Conservation (phyloP, 1,140 invertebrate genomes). For the Stenopsyche tienmushanensis region DNA sequence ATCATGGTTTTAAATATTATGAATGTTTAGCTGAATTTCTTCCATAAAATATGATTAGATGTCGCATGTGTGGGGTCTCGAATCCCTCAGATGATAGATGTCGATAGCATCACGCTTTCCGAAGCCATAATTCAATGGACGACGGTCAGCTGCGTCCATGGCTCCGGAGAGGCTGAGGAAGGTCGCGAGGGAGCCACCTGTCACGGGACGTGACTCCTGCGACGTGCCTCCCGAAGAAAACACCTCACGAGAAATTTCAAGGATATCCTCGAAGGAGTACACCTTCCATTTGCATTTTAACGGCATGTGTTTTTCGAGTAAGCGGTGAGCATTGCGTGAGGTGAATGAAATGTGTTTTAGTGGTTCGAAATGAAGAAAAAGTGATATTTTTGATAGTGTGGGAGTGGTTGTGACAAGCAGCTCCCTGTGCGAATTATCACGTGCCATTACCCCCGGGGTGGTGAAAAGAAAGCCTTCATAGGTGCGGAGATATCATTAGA, state of each 20-base stretch:
- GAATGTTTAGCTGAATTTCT: too few relatives aligned
- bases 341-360: slow-evolving; percentile 3
- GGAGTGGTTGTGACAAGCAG: slow-evolving; percentile 26
- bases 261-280: slow-evolving; percentile 18
- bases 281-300: slow-evolving; percentile 30
- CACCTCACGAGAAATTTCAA: slow-evolving; percentile 13
- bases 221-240: slow-evolving; percentile 30
- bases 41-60: too few relatives aligned
- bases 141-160: slow-evolving; percentile 24
- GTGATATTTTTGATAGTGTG: slow-evolving; percentile 1
- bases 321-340: slow-evolving; percentile 13
- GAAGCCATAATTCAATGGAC: slow-evolving; percentile 35
- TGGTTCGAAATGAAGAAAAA: too few relatives aligned
- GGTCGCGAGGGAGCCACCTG: slow-evolving; percentile 18
- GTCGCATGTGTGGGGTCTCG: slow-evolving; percentile 14
- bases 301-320: slow-evolving; percentile 19
- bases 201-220: slow-evolving; percentile 27
- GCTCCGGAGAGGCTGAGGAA: not conserved
- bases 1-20: too few relatives aligned
- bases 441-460: slow-evolving; percentile 25
- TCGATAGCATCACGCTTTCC: slow-evolving; percentile 4
- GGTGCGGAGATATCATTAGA: slow-evolving; percentile 38
- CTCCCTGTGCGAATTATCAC: slow-evolving; percentile 29
- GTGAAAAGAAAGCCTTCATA: slow-evolving; percentile 14
- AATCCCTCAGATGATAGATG: slow-evolving; percentile 13